phyloP scores from a whole-genome alignment of 1,140 invertebrate genomes.

The Dufourea novaeangliae region DNA sequence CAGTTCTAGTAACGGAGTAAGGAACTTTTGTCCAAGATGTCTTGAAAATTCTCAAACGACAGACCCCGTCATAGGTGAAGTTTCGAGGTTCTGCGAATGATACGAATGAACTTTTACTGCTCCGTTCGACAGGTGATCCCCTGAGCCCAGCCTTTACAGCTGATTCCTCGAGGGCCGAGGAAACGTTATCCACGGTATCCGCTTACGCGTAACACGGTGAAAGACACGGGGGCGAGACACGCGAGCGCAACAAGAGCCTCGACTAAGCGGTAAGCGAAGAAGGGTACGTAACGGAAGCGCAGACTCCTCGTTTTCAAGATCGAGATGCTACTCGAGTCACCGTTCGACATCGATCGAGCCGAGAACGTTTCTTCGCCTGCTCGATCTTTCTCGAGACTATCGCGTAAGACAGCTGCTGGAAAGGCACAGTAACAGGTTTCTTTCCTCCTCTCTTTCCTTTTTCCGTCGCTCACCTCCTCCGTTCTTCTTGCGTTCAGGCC shows the following conservation, averaged over 20 bases:
- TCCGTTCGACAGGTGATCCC: neutral
- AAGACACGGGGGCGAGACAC: slow-evolving; percentile 3
- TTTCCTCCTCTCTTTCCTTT: slow-evolving; percentile 15
- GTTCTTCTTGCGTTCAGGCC: neutral
- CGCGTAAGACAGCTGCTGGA: slow-evolving; percentile 54
- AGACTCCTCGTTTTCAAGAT: slow-evolving; percentile 43
- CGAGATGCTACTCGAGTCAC: slow-evolving; percentile 20
- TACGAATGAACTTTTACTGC: too few species aligned
- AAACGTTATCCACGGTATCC: slow-evolving; percentile 48
- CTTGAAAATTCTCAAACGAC: too few species aligned
- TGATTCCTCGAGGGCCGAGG: slow-evolving; percentile 35
- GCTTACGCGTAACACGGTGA: slow-evolving; percentile 46
- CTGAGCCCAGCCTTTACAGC: slow-evolving; percentile 36
- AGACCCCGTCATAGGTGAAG: too few species aligned
- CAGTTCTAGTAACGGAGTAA: too few species aligned
- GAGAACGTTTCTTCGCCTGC: slow-evolving; percentile 39
- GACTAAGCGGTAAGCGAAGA: neutral
- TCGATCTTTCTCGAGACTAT: slow-evolving; percentile 27
- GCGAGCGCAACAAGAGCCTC: slow-evolving; percentile 7
- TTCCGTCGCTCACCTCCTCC: neutral
- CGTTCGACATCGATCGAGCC: slow-evolving; percentile 42
- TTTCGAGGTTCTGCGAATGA: too few species aligned
- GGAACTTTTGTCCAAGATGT: too few species aligned
- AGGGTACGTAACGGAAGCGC: slow-evolving; percentile 22
- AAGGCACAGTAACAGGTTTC: slow-evolving; percentile 56